Evolutionary conservation across 53 echinoderm and acorn worm species (phyloP), one percentile per base, ranked within the genome.

Genomic region (Echinometra lucunter): DNA sequence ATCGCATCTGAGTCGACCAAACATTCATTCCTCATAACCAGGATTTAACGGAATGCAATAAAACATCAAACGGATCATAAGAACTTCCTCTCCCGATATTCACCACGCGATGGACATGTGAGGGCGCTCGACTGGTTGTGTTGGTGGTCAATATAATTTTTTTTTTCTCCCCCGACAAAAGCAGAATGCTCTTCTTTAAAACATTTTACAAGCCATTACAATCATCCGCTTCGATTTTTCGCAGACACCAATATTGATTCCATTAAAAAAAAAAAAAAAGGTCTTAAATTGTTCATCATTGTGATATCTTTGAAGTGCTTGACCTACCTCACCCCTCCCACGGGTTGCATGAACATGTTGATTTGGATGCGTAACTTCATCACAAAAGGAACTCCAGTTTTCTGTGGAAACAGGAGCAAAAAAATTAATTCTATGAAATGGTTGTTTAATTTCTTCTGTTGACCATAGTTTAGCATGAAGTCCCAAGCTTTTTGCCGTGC

Each of bases 361-460:
- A 96, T 66, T 35, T 96, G 96, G 47, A 96, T 56, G 13, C 96
- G 94, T 60, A 96, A 96, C 66, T 88, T 96, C 89, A 96, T 74
- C 60, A 92, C 96, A 78, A 96, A 95, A 32, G 96, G 94, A 37
- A 95, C 80, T 9, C 95, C 96, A 21, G 95, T 85, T 92, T 75
- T 96, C 96, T 96, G 78, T 44, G 28, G 57, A 83, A 89, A 37
- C 44, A 42, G 35, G 47, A 93, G 57, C 13, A 88, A 63, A 74
- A 74, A 42, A 4, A 23, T 9, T 56, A 13, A 7, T 56, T 56
- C 13, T 56, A 56, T 56, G 56, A 56, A 9, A n/a, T n/a, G n/a
- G n/a, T n/a, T n/a, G n/a, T n/a, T n/a, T n/a, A n/a, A n/a, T n/a
- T n/a, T n/a, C n/a, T n/a, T n/a, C n/a, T n/a, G n/a, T n/a, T n/a